A percentile compares a stretch with the other conserved stretches of the same genome.
These are phyloP conservation scores for Symphodus melops DNA, from an alignment of 2,113 vertebrate genomes.

Conservation along the genomic window DNA sequence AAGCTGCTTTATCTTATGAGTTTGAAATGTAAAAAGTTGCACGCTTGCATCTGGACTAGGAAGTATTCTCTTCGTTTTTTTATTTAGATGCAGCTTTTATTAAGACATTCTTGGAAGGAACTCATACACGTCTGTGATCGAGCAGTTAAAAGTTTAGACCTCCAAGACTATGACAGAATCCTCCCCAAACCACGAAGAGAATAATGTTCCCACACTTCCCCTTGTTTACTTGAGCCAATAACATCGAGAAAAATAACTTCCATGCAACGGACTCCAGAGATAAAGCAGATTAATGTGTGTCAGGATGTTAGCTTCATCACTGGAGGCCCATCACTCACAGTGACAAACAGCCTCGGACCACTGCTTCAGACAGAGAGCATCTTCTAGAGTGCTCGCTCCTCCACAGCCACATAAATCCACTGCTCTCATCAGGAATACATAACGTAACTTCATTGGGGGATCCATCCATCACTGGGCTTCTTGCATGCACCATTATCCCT, in stretches of 20 bases:
- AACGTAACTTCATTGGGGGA: slow-evolving; percentile 63
- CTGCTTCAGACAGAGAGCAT: slow-evolving; percentile 52
- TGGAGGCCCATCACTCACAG: slow-evolving; percentile 58
- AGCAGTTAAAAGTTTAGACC: neutral
- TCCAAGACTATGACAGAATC: neutral
- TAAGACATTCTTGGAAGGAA: neutral
- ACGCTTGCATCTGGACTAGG: too few species aligned
- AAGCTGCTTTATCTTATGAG: too few species aligned
- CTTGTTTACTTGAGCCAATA: slow-evolving; percentile 41
- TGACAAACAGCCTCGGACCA: slow-evolving; percentile 53
- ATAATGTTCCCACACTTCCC: neutral
- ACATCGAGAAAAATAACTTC: slow-evolving; percentile 15
- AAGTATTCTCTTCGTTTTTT: neutral
- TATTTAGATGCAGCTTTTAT: neutral
- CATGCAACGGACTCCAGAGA: slow-evolving; percentile 50
- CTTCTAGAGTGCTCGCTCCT: slow-evolving; percentile 53
- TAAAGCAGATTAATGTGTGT: slow-evolving; percentile 65
- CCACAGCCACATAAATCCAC: slow-evolving; percentile 61
- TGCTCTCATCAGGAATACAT: slow-evolving; percentile 66
- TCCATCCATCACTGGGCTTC: slow-evolving; percentile 56
- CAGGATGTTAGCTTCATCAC: slow-evolving; percentile 63
- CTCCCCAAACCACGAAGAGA: slow-evolving; percentile 3
- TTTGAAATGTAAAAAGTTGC: neutral
- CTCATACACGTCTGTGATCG: neutral
- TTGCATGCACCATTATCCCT: slow-evolving; percentile 43